phyloP scores from a whole-genome alignment of 2,888 invertebrate species.

The Oscheius onirici region DNA sequence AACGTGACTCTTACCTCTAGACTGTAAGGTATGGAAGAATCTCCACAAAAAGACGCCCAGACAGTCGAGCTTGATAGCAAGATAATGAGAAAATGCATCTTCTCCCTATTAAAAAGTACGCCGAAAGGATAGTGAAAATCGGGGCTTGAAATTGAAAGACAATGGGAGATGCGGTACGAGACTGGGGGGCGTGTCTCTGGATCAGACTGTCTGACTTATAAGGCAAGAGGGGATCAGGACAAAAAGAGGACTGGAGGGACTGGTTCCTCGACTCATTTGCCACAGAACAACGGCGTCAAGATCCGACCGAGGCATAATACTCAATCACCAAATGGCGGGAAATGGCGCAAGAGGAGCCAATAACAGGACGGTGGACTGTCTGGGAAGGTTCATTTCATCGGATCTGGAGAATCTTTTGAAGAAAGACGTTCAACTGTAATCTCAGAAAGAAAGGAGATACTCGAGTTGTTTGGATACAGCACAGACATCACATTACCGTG shows the following conservation, averaged over 20 bases:
- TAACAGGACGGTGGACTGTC: not conserved
- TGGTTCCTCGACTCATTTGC: constrained; percentile 2
- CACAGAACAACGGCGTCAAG: constrained; percentile 8
- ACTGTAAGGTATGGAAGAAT: constrained; percentile 57
- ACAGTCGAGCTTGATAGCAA: not conserved
- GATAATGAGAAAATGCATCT: not conserved
- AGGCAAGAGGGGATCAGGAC: constrained; percentile 3
- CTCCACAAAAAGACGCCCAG: constrained; percentile 53
- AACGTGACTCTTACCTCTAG: constrained; percentile 61
- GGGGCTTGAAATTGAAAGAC: not conserved
- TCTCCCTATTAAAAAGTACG: not conserved
- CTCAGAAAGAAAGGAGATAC: no score
- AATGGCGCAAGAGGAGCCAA: constrained; percentile 11
- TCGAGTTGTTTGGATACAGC: no score
- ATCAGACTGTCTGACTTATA: constrained; percentile 13
- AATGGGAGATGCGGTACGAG: not conserved
- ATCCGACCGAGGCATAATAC: constrained; percentile 1
- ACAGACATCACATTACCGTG: no score
- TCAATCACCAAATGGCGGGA: not conserved
- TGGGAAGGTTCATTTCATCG: not conserved
- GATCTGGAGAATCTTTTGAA: not conserved
- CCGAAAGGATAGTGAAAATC: not conserved
- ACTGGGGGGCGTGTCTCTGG: not conserved
- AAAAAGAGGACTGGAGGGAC: not conserved
- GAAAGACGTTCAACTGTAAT: no score